These are phyloP conservation scores for Gadus macrocephalus DNA, from an alignment of 2,113 vertebrate species.

Conservation along the genomic window DNA sequence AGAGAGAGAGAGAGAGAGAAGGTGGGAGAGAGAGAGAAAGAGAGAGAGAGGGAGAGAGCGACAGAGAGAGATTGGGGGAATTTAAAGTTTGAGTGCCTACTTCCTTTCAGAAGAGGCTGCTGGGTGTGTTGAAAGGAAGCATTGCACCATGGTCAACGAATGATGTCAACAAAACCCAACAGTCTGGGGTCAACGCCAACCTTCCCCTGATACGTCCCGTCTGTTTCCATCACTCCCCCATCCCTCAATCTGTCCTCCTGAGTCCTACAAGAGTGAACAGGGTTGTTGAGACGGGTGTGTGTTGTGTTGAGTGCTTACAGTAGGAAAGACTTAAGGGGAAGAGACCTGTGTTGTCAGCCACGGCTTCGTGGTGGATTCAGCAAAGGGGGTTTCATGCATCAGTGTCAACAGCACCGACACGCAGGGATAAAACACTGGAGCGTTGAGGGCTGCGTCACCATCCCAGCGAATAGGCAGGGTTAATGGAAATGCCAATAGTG, in stretches of 20 bases:
- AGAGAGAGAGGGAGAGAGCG: too few species aligned
- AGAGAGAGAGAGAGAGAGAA: too few species aligned
- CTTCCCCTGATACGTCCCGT: too few species aligned
- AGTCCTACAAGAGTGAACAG: too few species aligned
- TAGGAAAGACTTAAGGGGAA: background rate
- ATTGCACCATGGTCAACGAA: background rate
- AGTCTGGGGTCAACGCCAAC: conserved; percentile 2
- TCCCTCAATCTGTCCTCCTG: too few species aligned
- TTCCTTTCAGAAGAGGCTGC: conserved; percentile 14
- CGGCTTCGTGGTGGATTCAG: conserved; percentile 29
- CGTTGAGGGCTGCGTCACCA: conserved; percentile 41
- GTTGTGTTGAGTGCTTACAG: too few species aligned
- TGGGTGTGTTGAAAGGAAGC: conserved; percentile 5
- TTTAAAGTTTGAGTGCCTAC: background rate
- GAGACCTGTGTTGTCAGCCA: too few species aligned
- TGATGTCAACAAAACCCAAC: conserved; percentile 14
- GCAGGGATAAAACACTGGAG: conserved; percentile 37
- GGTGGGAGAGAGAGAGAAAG: too few species aligned
- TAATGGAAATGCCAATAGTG: conserved; percentile 15
- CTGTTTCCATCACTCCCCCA: too few species aligned
- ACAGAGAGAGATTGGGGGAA: too few species aligned
- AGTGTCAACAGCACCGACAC: conserved; percentile 29
- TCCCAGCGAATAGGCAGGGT: conserved; percentile 19
- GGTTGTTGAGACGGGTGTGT: too few species aligned
- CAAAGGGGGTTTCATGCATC: conserved; percentile 24